phyloP scores from a whole-genome alignment of 2,797 vertebrate species.

The Lepilemur septentrionalis region DNA sequence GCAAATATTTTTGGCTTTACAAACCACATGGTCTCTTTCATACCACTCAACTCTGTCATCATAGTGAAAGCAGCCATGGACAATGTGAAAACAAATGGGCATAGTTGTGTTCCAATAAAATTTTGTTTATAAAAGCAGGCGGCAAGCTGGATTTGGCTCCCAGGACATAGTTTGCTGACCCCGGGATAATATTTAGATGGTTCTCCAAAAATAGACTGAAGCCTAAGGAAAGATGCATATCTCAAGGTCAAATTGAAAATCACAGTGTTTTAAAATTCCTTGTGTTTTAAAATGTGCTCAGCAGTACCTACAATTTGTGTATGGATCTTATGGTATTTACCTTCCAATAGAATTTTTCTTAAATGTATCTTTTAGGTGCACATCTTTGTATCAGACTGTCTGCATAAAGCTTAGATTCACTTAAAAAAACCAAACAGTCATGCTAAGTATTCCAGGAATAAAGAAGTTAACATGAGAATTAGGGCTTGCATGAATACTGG shows the following conservation, averaged over 20 bases:
- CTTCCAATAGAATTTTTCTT: background rate
- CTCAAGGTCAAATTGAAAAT: background rate
- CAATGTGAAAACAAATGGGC: background rate
- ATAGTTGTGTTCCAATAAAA: background rate
- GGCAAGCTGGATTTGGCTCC: background rate
- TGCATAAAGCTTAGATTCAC: background rate
- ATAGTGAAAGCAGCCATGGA: background rate
- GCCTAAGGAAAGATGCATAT: background rate
- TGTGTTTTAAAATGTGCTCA: background rate
- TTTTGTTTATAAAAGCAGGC: background rate
- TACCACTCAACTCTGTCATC: background rate
- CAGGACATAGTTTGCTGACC: background rate
- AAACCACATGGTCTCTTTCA: background rate
- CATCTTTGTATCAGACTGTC: background rate
- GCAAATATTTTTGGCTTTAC: background rate
- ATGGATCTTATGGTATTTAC: background rate
- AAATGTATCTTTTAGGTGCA: background rate
- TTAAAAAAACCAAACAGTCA: background rate
- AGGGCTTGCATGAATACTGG: background rate
- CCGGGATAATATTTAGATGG: background rate
- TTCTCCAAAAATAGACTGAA: background rate
- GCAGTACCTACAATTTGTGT: background rate
- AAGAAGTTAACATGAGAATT: background rate
- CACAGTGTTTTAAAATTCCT: background rate
- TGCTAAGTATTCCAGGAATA: background rate